Evolutionary conservation across 2,113 vertebrate species (phyloP).

Genomic region (Platycercus adscitus): DNA sequence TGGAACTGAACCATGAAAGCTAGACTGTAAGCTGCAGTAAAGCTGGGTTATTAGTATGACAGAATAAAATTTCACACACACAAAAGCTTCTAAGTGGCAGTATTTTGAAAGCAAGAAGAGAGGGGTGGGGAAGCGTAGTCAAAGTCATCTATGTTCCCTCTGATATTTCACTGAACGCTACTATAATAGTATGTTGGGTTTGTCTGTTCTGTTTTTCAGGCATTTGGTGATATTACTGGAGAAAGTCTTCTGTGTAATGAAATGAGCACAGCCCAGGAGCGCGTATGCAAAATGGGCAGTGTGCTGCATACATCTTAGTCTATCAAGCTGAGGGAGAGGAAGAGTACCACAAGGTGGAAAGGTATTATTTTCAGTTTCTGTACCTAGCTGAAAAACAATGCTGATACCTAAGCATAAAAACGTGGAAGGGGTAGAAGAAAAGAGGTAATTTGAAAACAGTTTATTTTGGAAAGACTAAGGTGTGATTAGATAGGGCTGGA

Average conservation of each 20-base stretch:
- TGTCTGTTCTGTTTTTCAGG: constrained; percentile 72
- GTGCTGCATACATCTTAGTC: background rate
- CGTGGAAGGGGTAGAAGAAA: background rate
- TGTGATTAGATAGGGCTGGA: background rate
- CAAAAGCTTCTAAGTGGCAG: constrained; percentile 10
- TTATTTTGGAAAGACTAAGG: background rate
- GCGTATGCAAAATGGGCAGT: background rate
- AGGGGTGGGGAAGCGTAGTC: constrained; percentile 6
- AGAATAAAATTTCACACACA: constrained; percentile 67
- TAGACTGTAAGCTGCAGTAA: constrained; percentile 46
- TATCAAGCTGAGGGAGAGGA: constrained; percentile 71
- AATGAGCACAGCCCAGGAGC: constrained; percentile 23
- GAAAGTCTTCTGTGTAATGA: constrained; percentile 25
- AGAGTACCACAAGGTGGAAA: constrained; percentile 71
- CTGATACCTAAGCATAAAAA: background rate
- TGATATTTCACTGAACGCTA: constrained; percentile 6
- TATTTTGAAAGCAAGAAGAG: constrained; percentile 36
- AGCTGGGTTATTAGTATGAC: constrained; percentile 63
- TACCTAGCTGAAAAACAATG: background rate
- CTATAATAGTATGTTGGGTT: background rate
- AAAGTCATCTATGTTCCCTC: constrained; percentile 13
- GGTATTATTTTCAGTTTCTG: constrained; percentile 35
- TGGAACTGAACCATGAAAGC: constrained; percentile 64
- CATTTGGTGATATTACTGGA: constrained; percentile 78
- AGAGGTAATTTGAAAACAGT: background rate